Conservation (phyloP, 2,113 vertebrate species). For the Hystrix brachyura region DNA sequence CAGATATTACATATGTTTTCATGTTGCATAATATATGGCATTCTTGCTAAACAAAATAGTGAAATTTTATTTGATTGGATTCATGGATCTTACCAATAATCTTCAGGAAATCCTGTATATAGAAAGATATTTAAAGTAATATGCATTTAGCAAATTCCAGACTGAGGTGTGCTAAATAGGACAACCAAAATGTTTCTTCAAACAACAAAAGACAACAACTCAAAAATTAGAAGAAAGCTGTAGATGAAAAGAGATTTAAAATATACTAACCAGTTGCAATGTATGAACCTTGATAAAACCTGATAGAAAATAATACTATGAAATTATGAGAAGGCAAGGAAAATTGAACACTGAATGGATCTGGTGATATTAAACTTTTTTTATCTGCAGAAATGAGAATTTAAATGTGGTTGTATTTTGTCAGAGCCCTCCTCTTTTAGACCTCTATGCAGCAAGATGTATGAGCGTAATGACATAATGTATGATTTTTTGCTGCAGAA, state of each 20-base stretch:
- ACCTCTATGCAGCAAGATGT: not conserved
- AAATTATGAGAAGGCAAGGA: not conserved
- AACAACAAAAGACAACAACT: not conserved
- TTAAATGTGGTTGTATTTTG: not conserved
- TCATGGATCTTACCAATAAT: not conserved
- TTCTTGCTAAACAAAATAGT: conserved; percentile 31
- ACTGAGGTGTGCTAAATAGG: not conserved
- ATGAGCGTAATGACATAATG: not conserved
- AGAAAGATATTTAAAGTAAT: not conserved
- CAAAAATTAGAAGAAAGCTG: not conserved
- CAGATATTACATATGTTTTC: not conserved
- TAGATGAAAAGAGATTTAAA: not conserved
- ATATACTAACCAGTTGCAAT: not conserved
- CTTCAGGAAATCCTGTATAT: not conserved
- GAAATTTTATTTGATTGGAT: not conserved
- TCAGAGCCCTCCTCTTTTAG: not conserved
- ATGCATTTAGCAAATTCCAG: not conserved
- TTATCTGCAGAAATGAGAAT: not conserved
- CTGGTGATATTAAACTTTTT: not conserved
- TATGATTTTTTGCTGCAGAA: not conserved
- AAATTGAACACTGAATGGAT: not conserved
- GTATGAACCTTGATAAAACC: not conserved
- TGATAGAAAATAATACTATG: not conserved
- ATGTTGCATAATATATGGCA: not conserved
- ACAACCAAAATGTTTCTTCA: not conserved